A percentile compares a stretch with the other conserved stretches of the same genome.
Evolutionary conservation across 2,888 invertebrate genomes (phyloP).

Genomic region (Apeira syringaria): DNA sequence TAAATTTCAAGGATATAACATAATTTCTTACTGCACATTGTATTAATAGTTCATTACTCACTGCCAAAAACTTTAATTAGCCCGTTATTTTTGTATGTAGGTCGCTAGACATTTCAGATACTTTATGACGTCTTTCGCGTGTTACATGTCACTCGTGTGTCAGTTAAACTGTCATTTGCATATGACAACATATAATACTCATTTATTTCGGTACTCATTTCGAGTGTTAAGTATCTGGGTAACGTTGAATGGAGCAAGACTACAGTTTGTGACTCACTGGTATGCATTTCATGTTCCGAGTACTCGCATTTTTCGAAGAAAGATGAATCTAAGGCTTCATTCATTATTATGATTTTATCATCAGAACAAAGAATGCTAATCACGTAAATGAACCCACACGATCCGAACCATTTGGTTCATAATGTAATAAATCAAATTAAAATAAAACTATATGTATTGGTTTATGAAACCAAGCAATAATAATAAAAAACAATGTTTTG

Average conservation of each 20-base stretch:
- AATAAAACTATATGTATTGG: too few relatives aligned
- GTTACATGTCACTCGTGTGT: conserved; percentile 34
- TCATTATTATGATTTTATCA: background rate
- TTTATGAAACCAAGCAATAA: too few relatives aligned
- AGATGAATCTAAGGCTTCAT: background rate
- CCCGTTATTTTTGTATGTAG: conserved; percentile 34
- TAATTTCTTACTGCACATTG: conserved; percentile 18
- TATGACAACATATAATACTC: conserved; percentile 21
- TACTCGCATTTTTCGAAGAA: conserved; percentile 1
- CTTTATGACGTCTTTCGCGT: conserved; percentile 27
- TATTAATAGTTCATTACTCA: conserved; percentile 33
- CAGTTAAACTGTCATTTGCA: conserved; percentile 27
- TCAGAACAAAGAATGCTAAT: too few relatives aligned
- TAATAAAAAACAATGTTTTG: too few relatives aligned
- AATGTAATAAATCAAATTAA: too few relatives aligned
- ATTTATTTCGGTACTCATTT: conserved; percentile 22
- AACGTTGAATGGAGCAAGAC: conserved; percentile 16
- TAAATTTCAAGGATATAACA: background rate
- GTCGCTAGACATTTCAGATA: conserved; percentile 33
- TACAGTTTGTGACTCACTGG: conserved; percentile 10
- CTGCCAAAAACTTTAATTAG: conserved; percentile 38
- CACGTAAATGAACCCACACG: too few relatives aligned
- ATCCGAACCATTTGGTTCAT: too few relatives aligned
- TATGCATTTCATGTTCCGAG: conserved; percentile 13
- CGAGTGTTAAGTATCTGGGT: conserved; percentile 9